Evolutionary conservation across 2,797 vertebrate species (phyloP), one percentile per base, ranked within the genome.

Genomic region (Thalassophryne amazonica): DNA sequence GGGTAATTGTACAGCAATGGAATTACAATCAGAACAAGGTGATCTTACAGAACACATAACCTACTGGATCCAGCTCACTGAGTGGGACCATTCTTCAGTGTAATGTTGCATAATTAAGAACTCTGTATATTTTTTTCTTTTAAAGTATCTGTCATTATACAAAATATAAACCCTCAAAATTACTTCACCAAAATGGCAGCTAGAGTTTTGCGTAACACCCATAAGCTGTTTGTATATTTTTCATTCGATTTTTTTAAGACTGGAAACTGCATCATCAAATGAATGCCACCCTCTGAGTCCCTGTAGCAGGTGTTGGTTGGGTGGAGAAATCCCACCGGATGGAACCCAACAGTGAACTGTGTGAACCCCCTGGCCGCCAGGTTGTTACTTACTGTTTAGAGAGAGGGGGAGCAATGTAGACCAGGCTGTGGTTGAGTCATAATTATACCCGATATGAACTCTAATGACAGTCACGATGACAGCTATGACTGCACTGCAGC

Each of bases 231-330:
- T 13, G 6, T 47, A 16, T 42, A 14, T 52, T 55, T 27, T 51
- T 18, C 11, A 15, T 16, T 21, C 12, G 46, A 25, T 25, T 51
- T 25, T 51, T 60, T 47, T 3, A 43, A 37, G 50, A 10, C 3
- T 18, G 43, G 4, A 6, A 18, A 13, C 15, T 35, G 12, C 40
- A 49, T 38, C 22, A 28, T 8, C 6, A 9, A 16, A 35, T 25
- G 21, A 42, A 11, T 29, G 29, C 2, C 18, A 37, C 20, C 41
- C 5, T 49, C 19, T 0, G 3, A 36, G 23, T 65, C 29, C 24
- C 17, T 17, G 45, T 14, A 60, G 41, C 50, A 63, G 45, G 60
- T 74, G 29, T 61, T 60, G 53, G 37, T 59, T 65, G 41, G 59
- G 60, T 5, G 54, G 41, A 36, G 48, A 58, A 43, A 19, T 55